These are phyloP conservation scores for Dimorphilus gyrociliatus DNA, from an alignment of 2,888 invertebrate species.

Conservation along the genomic window DNA sequence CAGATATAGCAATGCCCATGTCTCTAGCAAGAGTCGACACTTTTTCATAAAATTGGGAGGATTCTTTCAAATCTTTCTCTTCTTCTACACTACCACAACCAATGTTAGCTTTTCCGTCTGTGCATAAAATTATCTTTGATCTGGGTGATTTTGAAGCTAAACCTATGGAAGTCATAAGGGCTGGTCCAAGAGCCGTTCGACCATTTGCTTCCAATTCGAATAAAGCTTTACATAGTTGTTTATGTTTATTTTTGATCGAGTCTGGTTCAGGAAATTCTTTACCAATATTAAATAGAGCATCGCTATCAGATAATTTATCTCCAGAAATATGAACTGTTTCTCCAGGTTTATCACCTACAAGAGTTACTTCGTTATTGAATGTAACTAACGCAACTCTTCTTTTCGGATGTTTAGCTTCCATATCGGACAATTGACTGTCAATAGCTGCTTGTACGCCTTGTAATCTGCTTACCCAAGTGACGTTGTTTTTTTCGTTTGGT, in stretches of 20 bases:
- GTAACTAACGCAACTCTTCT: conserved; percentile 27
- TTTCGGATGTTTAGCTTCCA: conserved; percentile 23
- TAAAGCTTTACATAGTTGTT: not conserved
- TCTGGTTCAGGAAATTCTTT: conserved; percentile 13
- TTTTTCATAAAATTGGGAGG: conserved; percentile 17
- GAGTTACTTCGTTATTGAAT: conserved; percentile 27
- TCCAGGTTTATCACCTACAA: conserved; percentile 23
- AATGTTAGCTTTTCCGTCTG: conserved; percentile 34
- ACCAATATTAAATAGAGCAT: conserved; percentile 16
- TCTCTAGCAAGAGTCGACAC: conserved; percentile 15
- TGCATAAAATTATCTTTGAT: conserved; percentile 35
- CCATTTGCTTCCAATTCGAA: conserved; percentile 26
- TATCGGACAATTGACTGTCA: conserved; percentile 27
- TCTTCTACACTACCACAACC: conserved; percentile 28
- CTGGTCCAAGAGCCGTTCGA: conserved; percentile 32
- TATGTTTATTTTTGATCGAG: conserved; percentile 11
- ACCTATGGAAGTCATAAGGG: conserved; percentile 22
- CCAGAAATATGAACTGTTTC: conserved; percentile 19
- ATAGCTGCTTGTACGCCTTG: conserved; percentile 34
- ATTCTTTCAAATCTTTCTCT: conserved; percentile 8
- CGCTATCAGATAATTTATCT: conserved; percentile 20
- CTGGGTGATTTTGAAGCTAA: conserved; percentile 27
- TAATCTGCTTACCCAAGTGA: conserved; percentile 27
- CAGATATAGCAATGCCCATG: conserved; percentile 29
- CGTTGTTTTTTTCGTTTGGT: conserved; percentile 11